phyloP scores from a whole-genome alignment of 2,113 vertebrate genomes.

The Empidonax alnorum region DNA sequence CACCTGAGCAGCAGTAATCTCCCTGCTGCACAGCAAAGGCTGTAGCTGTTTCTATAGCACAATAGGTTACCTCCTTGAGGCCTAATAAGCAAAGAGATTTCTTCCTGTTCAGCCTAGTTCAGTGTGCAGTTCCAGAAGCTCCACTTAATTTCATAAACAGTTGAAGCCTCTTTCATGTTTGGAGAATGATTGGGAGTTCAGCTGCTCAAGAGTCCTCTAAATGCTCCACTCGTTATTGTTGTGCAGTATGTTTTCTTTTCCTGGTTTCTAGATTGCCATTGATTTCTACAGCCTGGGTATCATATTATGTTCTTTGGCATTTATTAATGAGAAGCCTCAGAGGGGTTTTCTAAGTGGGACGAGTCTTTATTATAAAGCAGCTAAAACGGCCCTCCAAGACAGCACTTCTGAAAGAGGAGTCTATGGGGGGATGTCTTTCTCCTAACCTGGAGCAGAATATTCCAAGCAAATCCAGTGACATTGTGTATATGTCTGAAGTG shows the following conservation, averaged over 20 bases:
- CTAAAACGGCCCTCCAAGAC: not conserved
- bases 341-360: not conserved
- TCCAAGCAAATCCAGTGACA: not conserved
- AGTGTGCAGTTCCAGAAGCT: conserved; percentile 15
- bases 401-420: not conserved
- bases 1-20: not conserved
- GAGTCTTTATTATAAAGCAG: not conserved
- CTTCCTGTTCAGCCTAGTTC: conserved; percentile 19
- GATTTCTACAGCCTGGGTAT: not conserved
- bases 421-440: not conserved
- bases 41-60: not conserved
- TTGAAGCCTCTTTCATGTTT: conserved; percentile 1
- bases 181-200: not conserved
- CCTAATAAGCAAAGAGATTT: conserved; percentile 28
- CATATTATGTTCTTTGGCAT: not conserved
- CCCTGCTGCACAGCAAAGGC: not conserved
- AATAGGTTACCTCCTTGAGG: not conserved
- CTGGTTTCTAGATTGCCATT: not conserved
- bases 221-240: not conserved
- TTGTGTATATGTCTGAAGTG: not conserved
- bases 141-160: conserved; percentile 27
- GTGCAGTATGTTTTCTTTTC: conserved; percentile 1
- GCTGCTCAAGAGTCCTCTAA: conserved; percentile 3
- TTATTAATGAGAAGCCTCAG: not conserved
- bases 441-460: not conserved